Evolutionary conservation across 2,797 vertebrate genomes (phyloP).

Genomic region (Carduelis carduelis): DNA sequence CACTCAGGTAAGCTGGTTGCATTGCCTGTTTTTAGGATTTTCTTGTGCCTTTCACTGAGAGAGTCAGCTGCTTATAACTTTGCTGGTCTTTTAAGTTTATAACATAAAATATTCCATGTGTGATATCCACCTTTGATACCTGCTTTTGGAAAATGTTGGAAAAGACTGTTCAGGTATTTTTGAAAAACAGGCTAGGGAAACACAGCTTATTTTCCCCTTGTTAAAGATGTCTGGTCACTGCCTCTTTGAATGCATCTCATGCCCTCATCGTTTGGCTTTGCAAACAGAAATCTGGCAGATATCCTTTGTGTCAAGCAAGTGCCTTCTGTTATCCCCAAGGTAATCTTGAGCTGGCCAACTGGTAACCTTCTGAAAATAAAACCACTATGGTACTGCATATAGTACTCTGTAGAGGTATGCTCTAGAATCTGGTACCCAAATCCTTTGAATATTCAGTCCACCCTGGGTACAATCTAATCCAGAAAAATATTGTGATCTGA

Average conservation of each 20-base stretch:
- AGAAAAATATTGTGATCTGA: neutral
- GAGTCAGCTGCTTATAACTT: neutral
- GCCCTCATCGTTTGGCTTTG: neutral
- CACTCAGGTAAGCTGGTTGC: neutral
- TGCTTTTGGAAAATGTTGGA: neutral
- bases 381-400: neutral
- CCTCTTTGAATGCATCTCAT: neutral
- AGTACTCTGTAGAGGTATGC: neutral
- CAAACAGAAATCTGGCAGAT: conserved; percentile 28
- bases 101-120: neutral
- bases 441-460: neutral
- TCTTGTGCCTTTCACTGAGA: neutral
- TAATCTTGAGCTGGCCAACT: conserved; percentile 15
- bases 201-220: neutral
- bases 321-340: conserved; percentile 1
- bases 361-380: conserved; percentile 34
- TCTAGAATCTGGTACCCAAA: neutral
- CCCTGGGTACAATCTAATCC: neutral
- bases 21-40: neutral
- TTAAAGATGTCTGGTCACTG: neutral
- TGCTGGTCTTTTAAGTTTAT: neutral
- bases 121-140: neutral
- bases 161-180: neutral
- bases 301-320: neutral
- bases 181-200: neutral